A percentile compares a stretch with the other conserved stretches of the same genome.
phyloP scores from a whole-genome alignment of 2,888 invertebrate genomes.

The Mimachlamys varia region DNA sequence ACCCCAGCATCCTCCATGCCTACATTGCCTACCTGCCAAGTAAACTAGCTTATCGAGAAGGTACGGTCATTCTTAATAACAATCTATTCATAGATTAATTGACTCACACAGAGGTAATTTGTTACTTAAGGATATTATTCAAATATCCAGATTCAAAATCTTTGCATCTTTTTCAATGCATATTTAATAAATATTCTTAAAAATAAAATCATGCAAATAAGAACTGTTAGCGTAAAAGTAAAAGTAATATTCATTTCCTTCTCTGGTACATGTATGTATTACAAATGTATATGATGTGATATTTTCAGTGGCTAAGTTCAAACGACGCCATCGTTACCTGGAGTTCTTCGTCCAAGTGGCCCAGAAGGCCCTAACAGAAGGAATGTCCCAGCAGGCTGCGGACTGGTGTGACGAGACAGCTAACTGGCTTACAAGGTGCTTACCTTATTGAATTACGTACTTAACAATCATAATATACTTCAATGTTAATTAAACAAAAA shows the following conservation, averaged over 20 bases:
- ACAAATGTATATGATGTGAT: slow-evolving; percentile 20
- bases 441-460: background rate
- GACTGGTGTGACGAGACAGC: slow-evolving; percentile 79
- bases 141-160: no score
- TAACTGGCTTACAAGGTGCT: slow-evolving; percentile 75
- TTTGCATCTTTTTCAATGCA: background rate
- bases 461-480: no score
- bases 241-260: no score
- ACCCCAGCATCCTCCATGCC: slow-evolving; percentile 79
- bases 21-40: slow-evolving; percentile 79
- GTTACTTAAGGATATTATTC: no score
- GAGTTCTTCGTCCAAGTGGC: slow-evolving; percentile 80
- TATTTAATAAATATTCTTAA: no score
- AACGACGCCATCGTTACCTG: slow-evolving; percentile 75
- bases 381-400: slow-evolving; percentile 71
- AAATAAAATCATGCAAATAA: no score
- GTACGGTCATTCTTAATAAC: slow-evolving; percentile 56
- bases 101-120: no score
- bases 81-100: no score
- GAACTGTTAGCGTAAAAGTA: no score
- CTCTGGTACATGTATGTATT: background rate
- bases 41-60: slow-evolving; percentile 79
- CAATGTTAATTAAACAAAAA: no score
- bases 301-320: slow-evolving; percentile 78
- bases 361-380: slow-evolving; percentile 79